Conservation (phyloP, 2,797 vertebrate genomes). For the Leptoclinus maculatus region DNA sequence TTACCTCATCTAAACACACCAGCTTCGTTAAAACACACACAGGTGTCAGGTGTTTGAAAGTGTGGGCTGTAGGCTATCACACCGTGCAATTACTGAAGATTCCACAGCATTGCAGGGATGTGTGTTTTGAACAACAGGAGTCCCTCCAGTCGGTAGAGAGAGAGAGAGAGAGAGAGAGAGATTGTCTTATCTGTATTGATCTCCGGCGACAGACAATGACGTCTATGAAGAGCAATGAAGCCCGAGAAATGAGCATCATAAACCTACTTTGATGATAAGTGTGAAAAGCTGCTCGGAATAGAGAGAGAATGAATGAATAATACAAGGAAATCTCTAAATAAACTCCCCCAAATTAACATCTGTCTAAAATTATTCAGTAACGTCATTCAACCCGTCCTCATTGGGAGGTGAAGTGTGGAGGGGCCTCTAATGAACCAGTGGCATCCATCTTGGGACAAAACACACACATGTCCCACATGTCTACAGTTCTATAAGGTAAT, state of each 20-base stretch:
- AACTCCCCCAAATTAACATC: not conserved
- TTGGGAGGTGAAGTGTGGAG: not conserved
- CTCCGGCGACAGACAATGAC: slow-evolving; percentile 63
- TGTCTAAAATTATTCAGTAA: not conserved
- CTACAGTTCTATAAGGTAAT: not conserved
- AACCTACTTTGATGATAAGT: slow-evolving; percentile 68
- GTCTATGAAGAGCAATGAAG: slow-evolving; percentile 70
- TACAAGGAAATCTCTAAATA: not conserved
- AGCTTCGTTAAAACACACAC: not conserved
- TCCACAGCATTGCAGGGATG: slow-evolving; percentile 27
- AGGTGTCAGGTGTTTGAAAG: slow-evolving; percentile 19
- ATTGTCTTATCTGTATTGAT: slow-evolving; percentile 65
- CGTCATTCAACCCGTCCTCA: not conserved
- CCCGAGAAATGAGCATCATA: slow-evolving; percentile 64
- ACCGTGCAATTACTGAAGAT: slow-evolving; percentile 27
- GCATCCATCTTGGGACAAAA: not conserved
- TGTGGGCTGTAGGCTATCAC: slow-evolving; percentile 3
- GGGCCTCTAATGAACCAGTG: not conserved
- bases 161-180: slow-evolving; percentile 2
- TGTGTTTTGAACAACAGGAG: slow-evolving; percentile 46
- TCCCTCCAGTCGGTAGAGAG: slow-evolving; percentile 16
- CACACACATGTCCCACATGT: not conserved
- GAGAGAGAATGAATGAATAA: not conserved
- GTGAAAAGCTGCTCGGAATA: slow-evolving; percentile 43
- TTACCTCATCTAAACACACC: not conserved